Conservation (phyloP, 1,140 invertebrate species). For the Anthonomus grandis region DNA sequence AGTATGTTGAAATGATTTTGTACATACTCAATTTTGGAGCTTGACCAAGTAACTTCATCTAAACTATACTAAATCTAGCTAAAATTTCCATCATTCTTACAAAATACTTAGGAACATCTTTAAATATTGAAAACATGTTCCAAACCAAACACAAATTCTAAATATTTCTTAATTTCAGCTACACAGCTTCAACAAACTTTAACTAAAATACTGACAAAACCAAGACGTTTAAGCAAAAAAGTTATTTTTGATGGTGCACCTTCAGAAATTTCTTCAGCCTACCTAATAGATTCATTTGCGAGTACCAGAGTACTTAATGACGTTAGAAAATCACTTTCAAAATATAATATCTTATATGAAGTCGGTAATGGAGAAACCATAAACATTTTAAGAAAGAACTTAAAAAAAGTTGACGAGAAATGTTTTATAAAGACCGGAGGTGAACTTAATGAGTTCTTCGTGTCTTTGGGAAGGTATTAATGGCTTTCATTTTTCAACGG, state of each 20-base stretch:
- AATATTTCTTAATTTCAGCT: neutral
- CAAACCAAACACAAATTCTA: too few species aligned
- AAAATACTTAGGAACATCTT: too few species aligned
- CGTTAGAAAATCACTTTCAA: neutral
- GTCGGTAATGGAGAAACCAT: conserved; percentile 1
- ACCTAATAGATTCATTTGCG: conserved; percentile 6
- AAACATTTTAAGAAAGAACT: neutral
- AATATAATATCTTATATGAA: conserved; percentile 4
- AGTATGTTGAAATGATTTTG: too few species aligned
- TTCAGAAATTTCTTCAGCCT: conserved; percentile 9
- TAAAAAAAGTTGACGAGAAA: neutral
- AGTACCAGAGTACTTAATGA: neutral
- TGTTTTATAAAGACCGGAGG: neutral
- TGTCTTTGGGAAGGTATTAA: conserved; percentile 9
- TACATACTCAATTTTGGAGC: too few species aligned
- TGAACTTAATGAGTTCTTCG: conserved; percentile 1
- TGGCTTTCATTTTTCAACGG: neutral
- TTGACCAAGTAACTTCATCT: too few species aligned
- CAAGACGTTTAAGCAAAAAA: conserved; percentile 11
- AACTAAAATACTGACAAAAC: conserved; percentile 1
- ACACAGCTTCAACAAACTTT: conserved; percentile 9
- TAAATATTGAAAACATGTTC: too few species aligned
- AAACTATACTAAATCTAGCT: too few species aligned
- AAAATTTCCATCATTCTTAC: too few species aligned
- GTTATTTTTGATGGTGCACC: conserved; percentile 10